A percentile compares a stretch with the other conserved stretches of the same genome.
Conservation (phyloP, 2,797 vertebrate species). For the Gymnoscopelus braueri region DNA sequence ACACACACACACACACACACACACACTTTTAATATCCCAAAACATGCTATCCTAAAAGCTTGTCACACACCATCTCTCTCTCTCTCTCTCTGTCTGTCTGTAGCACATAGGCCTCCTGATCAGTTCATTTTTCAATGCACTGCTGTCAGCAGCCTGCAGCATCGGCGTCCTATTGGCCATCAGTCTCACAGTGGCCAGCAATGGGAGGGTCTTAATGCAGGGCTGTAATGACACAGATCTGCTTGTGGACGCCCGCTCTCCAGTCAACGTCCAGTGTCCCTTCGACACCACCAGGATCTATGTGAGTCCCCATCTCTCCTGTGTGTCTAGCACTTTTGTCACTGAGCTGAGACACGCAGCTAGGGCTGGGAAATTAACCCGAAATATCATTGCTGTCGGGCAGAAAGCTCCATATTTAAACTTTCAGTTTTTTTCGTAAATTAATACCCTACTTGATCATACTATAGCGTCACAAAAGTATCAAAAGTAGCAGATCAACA, state of each 20-base stretch:
- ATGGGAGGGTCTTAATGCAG: slow-evolving; percentile 81
- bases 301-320: too few species aligned
- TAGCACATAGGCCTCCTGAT: slow-evolving; percentile 89
- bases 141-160: slow-evolving; percentile 87
- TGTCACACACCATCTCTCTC: neutral
- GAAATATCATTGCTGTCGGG: too few species aligned
- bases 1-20: too few species aligned
- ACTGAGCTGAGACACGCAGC: too few species aligned
- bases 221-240: slow-evolving; percentile 86
- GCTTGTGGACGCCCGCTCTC: slow-evolving; percentile 80
- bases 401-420: too few species aligned
- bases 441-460: too few species aligned
- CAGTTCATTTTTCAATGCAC: slow-evolving; percentile 81
- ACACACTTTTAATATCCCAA: too few species aligned
- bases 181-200: slow-evolving; percentile 82
- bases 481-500: too few species aligned
- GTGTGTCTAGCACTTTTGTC: neutral
- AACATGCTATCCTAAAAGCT: too few species aligned
- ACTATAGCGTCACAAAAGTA: too few species aligned
- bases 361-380: too few species aligned
- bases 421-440: too few species aligned
- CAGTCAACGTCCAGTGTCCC: slow-evolving; percentile 82
- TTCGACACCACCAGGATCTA: slow-evolving; percentile 95
- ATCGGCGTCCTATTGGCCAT: slow-evolving; percentile 86
- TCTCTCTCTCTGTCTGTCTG: slow-evolving; percentile 22